Percentiles rank a stretch among this genome's conserved stretches.
phyloP scores from a whole-genome alignment of 2,113 vertebrate genomes.

The Anoplopoma fimbria region DNA sequence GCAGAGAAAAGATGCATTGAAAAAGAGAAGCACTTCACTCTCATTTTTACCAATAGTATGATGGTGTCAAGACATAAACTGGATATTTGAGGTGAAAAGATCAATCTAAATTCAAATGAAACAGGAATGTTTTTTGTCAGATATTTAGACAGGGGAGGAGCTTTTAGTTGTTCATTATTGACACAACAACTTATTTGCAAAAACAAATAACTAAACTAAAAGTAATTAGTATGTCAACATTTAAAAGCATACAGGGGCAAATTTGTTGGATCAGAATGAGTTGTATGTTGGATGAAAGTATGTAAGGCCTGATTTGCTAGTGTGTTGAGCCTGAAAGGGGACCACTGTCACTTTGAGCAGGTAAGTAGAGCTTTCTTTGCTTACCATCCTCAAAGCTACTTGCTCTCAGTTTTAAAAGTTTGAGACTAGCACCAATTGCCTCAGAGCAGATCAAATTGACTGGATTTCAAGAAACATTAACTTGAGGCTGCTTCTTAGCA shows the following conservation, averaged over 20 bases:
- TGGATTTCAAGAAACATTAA: not conserved
- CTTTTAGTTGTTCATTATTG: not conserved
- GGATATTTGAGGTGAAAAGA: not conserved
- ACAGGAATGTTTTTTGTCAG: not conserved
- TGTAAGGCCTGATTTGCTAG: not conserved
- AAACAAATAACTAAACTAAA: too few relatives aligned
- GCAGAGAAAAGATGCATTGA: not conserved
- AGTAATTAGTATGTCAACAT: not conserved
- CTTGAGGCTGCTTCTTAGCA: not conserved
- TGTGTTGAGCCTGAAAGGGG: not conserved
- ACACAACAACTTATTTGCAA: not conserved
- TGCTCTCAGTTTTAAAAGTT: not conserved
- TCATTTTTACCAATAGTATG: not conserved
- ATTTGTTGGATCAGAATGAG: not conserved
- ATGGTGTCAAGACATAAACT: not conserved
- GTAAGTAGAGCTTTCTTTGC: not conserved
- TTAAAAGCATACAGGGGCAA: not conserved
- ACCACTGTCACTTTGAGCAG: not conserved
- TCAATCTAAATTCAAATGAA: not conserved
- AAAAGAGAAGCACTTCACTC: not conserved
- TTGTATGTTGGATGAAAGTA: not conserved
- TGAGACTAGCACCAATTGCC: not conserved
- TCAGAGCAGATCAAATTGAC: not conserved
- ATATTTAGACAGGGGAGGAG: not conserved
- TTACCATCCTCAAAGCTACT: not conserved